A percentile compares a stretch with the other conserved stretches of the same genome.
phyloP scores from a whole-genome alignment of 2,113 vertebrate species.

The Rhineura floridana region DNA sequence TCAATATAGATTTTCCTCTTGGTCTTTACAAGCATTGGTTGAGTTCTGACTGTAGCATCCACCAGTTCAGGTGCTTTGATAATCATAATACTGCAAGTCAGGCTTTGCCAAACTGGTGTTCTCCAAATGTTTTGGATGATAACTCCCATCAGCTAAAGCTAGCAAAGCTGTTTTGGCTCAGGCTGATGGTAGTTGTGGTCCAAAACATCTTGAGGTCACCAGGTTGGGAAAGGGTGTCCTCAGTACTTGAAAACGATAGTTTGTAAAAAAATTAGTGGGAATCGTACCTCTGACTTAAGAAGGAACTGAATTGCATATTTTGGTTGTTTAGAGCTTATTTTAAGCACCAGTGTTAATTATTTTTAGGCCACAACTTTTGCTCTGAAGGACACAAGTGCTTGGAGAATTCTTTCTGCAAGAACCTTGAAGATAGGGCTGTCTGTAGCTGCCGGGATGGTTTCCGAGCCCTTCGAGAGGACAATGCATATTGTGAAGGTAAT shows the following conservation, averaged over 20 bases:
- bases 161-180: no score
- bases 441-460: slow-evolving; percentile 94
- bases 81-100: not conserved
- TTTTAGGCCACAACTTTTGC: slow-evolving; percentile 94
- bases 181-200: no score
- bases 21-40: not conserved
- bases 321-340: not conserved
- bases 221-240: not conserved
- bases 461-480: slow-evolving; percentile 91
- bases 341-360: slow-evolving; percentile 39
- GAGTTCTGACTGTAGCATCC: not conserved
- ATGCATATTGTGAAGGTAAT: slow-evolving; percentile 96
- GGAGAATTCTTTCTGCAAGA: slow-evolving; percentile 93
- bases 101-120: no score
- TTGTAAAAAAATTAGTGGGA: not conserved
- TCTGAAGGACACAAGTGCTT: slow-evolving; percentile 87
- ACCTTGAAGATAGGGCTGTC: slow-evolving; percentile 89
- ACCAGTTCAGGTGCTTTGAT: not conserved
- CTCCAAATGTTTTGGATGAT: no score
- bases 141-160: no score
- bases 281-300: slow-evolving; percentile 1
- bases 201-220: no score
- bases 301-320: slow-evolving; percentile 46
- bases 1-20: not conserved
- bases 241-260: not conserved